Base-by-base conservation (phyloP, 2,113 vertebrate species). In the Xenopus borealis region DNA sequence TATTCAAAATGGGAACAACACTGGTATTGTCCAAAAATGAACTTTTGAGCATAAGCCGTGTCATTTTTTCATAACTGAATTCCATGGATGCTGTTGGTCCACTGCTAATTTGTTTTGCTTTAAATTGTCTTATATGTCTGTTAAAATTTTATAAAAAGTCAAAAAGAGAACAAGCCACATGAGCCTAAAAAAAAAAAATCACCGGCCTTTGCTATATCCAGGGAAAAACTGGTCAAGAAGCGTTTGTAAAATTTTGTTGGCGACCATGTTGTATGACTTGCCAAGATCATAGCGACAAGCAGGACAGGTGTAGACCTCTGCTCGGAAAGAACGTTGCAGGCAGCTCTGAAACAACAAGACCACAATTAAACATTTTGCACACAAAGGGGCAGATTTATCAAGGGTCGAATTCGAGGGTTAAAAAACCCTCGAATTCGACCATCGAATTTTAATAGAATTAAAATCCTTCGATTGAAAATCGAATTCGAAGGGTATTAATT, bases 191-290 rank as follows among this genome's bases (percentile, higher is more conserved):
- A 27, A 27, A 40, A 40, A 76, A 68, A 65, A 91, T 99, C 96
- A 99, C 91, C 97, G 97, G 81, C 97, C 97, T 89, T 99, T 99
- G 89, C 94, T 98, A 88, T 99, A 99, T 79, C 97, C 97, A 52
- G 97, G 97, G 83, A 97, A 99, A 91, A 98, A 99, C 90, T 98
- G 95, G 85, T 98, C 96, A 70, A 99, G 94, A 65, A 99, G 91
- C 75, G 90, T 86, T 91, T 99, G 97, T 40, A 99, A 93, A 78
- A 88, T 90, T 88, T 94, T 94, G 88, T 99, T 99, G 79, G 94
- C 94, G 87, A 86, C 86, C 97, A 99, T 98, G 84, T 82, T 72
- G 85, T 96, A 98, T 83, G 96, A 92, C 83, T 95, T 95, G 70
- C 96, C 96, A 84, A 99, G 86, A 89, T 99, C 96, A 53, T 94